Conservation (phyloP, 37 sponge, comb jelly and placozoan genomes). For the Diacarnus erythraeanus region DNA sequence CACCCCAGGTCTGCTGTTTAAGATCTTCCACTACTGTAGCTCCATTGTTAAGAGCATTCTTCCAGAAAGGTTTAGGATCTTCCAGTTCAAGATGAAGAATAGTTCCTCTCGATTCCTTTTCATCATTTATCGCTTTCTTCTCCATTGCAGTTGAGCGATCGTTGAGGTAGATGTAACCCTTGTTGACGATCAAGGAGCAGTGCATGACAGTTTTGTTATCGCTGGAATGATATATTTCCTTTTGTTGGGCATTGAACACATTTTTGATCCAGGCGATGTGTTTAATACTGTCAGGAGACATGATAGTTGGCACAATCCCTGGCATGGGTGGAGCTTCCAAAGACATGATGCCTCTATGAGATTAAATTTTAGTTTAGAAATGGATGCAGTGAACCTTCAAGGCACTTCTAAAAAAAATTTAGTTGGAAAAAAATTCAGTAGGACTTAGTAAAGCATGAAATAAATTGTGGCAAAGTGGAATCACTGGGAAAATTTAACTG, state of each 20-base stretch:
- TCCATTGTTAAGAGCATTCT: slow-evolving; percentile 52
- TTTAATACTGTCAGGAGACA: slow-evolving; percentile 39
- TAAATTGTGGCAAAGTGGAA: no score
- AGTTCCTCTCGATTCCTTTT: slow-evolving; percentile 17
- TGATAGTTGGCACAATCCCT: slow-evolving; percentile 45
- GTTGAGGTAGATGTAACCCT: slow-evolving; percentile 31
- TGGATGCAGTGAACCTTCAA: no score
- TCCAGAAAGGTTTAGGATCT: slow-evolving; percentile 41
- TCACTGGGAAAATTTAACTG: no score
- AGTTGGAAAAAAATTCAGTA: no score
- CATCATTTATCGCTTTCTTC: background rate
- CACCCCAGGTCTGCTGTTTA: slow-evolving; percentile 55
- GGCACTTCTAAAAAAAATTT: no score
- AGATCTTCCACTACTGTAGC: slow-evolving; percentile 27
- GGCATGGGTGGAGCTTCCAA: background rate
- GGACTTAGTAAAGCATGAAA: no score
- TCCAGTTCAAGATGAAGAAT: slow-evolving; percentile 36
- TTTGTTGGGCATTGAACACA: slow-evolving; percentile 33
- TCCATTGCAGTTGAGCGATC: background rate
- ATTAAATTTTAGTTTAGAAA: background rate
- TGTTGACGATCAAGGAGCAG: slow-evolving; percentile 32
- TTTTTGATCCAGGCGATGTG: slow-evolving; percentile 57
- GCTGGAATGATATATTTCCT: background rate
- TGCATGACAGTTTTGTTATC: slow-evolving; percentile 46
- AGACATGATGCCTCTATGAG: no score